These are phyloP conservation scores for Hyposoter didymator DNA, from an alignment of 2,888 invertebrate genomes.

Conservation along the genomic window DNA sequence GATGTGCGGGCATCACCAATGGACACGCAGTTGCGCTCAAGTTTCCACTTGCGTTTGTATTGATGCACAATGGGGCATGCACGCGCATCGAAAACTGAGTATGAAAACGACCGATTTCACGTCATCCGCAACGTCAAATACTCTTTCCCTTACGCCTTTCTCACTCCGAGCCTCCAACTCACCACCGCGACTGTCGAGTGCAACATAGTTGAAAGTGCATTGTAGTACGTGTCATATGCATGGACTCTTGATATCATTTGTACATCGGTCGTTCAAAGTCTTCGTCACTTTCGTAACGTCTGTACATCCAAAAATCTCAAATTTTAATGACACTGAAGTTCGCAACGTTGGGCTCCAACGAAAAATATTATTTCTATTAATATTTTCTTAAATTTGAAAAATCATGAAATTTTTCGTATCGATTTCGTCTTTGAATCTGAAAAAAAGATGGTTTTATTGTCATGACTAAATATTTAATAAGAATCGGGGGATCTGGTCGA, in stretches of 20 bases:
- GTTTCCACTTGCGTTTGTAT: conserved; percentile 8
- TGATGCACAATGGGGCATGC: neutral
- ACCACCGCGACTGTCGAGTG: conserved; percentile 1
- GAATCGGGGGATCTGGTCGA: too few species aligned
- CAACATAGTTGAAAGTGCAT: conserved; percentile 19
- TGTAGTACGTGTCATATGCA: neutral
- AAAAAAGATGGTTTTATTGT: too few species aligned
- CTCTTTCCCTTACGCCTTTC: neutral
- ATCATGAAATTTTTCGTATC: too few species aligned
- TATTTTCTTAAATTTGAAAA: too few species aligned
- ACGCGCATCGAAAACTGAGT: neutral
- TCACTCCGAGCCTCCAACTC: neutral
- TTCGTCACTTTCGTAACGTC: neutral
- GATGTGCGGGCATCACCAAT: neutral
- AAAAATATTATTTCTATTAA: too few species aligned
- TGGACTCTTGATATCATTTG: neutral
- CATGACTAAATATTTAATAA: too few species aligned
- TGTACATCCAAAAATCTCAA: neutral
- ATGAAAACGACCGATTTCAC: conserved; percentile 1
- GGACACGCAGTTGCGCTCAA: neutral
- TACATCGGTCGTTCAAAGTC: neutral
- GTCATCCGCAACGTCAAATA: neutral
- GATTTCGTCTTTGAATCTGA: too few species aligned
- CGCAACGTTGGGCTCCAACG: too few species aligned
- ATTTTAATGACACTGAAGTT: too few species aligned